Base-by-base conservation (phyloP, 2,113 vertebrate genomes). In the Propithecus coquereli region DNA sequence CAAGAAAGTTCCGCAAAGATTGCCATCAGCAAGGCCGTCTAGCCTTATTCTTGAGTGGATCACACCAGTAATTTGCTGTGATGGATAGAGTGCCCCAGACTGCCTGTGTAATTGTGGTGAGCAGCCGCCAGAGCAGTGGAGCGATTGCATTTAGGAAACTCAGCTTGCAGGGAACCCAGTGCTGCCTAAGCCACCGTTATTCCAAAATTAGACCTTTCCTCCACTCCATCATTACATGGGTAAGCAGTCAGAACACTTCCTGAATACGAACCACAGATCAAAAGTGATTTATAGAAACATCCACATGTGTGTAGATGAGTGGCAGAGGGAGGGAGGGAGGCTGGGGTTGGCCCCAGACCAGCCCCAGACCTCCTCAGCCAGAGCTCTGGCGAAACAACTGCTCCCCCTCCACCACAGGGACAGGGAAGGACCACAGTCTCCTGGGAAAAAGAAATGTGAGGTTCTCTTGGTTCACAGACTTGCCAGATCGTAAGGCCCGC, bases 161-260 rank as follows among this genome's bases (percentile, higher is more conserved):
- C 95, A 92, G 63, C 76, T 92, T 83, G 52, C 94, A 90, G 88
- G 96, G 97, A 97, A 71, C 61, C 32, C 34, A 10, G 95, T 13
- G 3, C 94, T 87, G 95, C 77, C 95, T 87, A 71, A 95, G 91
- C 96, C 91, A 76, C 95, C 52, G 65, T 68, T n/a, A 0, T 93
- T 97, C 96, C 96, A 94, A 95, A 98, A 97, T 97, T 94, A 97
- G 97, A 96, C 92, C 96, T 97, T 98, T 98, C 96, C 97, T 97
- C 84, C 66, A 97, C 96, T 97, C 95, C 97, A 97, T 97, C 97
- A 98, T 95, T 97, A 97, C 96, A 90, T 3, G 92, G 94, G 70
- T 77, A 94, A 94, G 96, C 95, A 96, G 94, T 95, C 96, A 95
- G 96, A 92, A 90, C 90, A 90, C 95, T 98, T 98, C 97, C 97